phyloP scores from a whole-genome alignment of 2,797 vertebrate genomes.

The Melanotaenia nigrans region DNA sequence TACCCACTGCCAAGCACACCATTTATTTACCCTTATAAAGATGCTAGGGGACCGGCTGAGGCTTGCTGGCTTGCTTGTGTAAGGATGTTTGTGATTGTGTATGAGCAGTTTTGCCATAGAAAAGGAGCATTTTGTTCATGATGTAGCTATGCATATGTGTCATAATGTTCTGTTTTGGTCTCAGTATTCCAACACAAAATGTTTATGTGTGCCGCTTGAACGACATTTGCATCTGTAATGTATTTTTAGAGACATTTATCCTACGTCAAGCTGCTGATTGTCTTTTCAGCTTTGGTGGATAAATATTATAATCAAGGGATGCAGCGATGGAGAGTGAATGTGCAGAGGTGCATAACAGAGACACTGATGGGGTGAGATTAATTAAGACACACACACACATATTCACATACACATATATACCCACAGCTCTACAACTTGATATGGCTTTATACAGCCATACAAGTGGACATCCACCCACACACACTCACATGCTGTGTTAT shows the following conservation, averaged over 20 bases:
- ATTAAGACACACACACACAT: conserved; percentile 54
- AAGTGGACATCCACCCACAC: conserved; percentile 26
- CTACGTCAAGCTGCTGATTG: conserved; percentile 58
- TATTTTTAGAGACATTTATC: conserved; percentile 46
- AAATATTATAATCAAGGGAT: conserved; percentile 66
- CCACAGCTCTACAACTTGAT: conserved; percentile 17
- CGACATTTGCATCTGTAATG: conserved; percentile 59
- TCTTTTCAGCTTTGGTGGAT: conserved; percentile 64
- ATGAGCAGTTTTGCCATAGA: conserved; percentile 35
- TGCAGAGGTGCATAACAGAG: conserved; percentile 63
- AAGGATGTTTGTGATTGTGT: conserved; percentile 12
- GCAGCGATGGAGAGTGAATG: conserved; percentile 48
- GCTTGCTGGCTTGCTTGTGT: conserved; percentile 54
- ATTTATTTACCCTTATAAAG: conserved; percentile 91
- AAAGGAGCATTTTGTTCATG: conserved; percentile 30
- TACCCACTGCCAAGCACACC: conserved; percentile 91
- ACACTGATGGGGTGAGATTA: conserved; percentile 60
- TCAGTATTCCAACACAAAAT: conserved; percentile 8
- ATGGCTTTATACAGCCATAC: conserved; percentile 34
- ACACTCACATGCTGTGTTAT: conserved; percentile 61
- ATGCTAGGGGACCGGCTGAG: conserved; percentile 77
- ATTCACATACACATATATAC: not conserved
- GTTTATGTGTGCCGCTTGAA: conserved; percentile 1
- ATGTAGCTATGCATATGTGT: conserved; percentile 18
- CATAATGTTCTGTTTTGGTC: conserved; percentile 6